Percentiles rank a stretch among this genome's conserved stretches.
Conservation (phyloP, 2,113 vertebrate genomes). For the Proterorhinus semilunaris region DNA sequence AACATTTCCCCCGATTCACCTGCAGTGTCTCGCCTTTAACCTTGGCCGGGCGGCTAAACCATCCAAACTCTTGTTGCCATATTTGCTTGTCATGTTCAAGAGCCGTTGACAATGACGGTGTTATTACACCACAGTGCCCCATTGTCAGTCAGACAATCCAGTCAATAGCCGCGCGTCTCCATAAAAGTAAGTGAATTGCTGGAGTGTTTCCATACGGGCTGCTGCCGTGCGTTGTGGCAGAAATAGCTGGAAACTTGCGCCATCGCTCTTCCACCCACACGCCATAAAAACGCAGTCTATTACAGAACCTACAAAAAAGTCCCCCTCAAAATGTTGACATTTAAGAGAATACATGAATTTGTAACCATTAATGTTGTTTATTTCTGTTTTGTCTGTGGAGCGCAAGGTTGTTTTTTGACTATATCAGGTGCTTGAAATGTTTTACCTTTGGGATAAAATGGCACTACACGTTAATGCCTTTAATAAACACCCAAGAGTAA, state of each 20-base stretch:
- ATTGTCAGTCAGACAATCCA: constrained; percentile 11
- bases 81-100: constrained; percentile 9
- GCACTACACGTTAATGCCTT: no score
- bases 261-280: not conserved
- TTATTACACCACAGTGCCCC: constrained; percentile 3
- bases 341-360: not conserved
- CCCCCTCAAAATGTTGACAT: not conserved
- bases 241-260: not conserved
- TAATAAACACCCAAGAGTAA: no score
- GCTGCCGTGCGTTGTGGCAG: not conserved
- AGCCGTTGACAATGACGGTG: not conserved
- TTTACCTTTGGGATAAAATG: no score
- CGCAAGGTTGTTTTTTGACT: no score
- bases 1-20: no score
- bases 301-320: not conserved
- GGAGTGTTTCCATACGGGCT: not conserved
- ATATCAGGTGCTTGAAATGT: no score
- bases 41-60: not conserved
- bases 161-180: constrained; percentile 2
- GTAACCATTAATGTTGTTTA: no score
- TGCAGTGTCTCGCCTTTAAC: no score
- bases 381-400: no score
- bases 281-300: not conserved
- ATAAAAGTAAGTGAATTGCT: constrained; percentile 7
- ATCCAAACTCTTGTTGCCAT: not conserved